A percentile compares a stretch with the other conserved stretches of the same genome.
These are phyloP conservation scores for Ophioninae sp. DNA, from an alignment of 2,888 invertebrate genomes.

Conservation along the genomic window DNA sequence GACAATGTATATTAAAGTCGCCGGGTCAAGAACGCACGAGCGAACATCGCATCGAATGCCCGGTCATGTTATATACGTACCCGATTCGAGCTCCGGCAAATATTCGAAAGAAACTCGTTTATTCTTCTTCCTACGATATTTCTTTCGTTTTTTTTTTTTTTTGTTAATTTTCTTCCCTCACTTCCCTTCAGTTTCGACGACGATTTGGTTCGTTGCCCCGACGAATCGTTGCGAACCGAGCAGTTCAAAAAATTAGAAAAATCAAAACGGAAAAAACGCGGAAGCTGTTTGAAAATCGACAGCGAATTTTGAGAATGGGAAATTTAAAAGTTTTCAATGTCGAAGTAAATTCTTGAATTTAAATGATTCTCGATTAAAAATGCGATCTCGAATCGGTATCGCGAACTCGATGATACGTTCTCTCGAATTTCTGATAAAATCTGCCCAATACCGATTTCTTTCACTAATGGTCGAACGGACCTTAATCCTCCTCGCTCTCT, in stretches of 20 bases:
- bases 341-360: no score
- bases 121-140: slow-evolving; percentile 9
- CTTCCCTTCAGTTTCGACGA: background rate
- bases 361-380: no score
- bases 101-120: slow-evolving; percentile 30
- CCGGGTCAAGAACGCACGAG: slow-evolving; percentile 59
- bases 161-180: background rate
- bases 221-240: background rate
- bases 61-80: slow-evolving; percentile 48
- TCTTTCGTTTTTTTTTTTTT: background rate
- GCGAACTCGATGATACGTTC: no score
- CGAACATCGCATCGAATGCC: slow-evolving; percentile 55
- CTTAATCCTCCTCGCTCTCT: no score
- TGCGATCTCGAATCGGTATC: no score
- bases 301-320: background rate
- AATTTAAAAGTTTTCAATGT: background rate
- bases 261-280: background rate
- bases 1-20: slow-evolving; percentile 59
- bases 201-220: no score
- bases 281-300: background rate
- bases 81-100: slow-evolving; percentile 49
- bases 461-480: no score
- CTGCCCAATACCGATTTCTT: no score
- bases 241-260: background rate
- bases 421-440: no score